Percentiles rank a stretch among this genome's conserved stretches.
phyloP scores from a whole-genome alignment of 2,888 invertebrate species.

The Xylophagus ater region DNA sequence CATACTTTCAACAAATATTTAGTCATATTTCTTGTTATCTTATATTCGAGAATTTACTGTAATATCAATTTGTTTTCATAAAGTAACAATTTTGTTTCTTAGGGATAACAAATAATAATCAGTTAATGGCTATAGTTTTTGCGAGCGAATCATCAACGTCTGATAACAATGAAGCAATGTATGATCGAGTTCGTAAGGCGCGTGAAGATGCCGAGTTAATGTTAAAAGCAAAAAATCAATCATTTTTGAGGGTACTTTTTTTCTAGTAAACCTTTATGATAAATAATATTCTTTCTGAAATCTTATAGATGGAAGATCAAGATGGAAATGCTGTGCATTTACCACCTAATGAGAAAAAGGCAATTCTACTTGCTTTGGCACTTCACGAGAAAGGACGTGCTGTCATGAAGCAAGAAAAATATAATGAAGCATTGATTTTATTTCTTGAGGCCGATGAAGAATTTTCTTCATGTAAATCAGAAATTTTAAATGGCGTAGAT shows the following conservation, averaged over 20 bases:
- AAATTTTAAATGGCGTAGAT: slow-evolving; percentile 55
- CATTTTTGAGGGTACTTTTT: slow-evolving; percentile 21
- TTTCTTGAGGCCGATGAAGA: slow-evolving; percentile 68
- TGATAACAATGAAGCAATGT: slow-evolving; percentile 43
- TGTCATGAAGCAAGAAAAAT: slow-evolving; percentile 53
- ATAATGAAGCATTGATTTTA: slow-evolving; percentile 58
- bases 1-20: too few species aligned
- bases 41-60: too few species aligned
- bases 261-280: background rate
- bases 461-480: slow-evolving; percentile 42
- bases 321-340: slow-evolving; percentile 60
- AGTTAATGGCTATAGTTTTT: slow-evolving; percentile 53
- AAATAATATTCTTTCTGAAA: too few species aligned
- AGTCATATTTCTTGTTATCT: too few species aligned
- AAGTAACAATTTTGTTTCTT: background rate
- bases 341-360: slow-evolving; percentile 55
- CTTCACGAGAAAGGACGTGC: slow-evolving; percentile 68
- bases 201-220: slow-evolving; percentile 46
- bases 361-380: slow-evolving; percentile 64
- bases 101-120: slow-evolving; percentile 52
- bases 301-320: slow-evolving; percentile 62
- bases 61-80: too few species aligned
- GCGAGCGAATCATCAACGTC: slow-evolving; percentile 37
- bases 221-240: slow-evolving; percentile 36
- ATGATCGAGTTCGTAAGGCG: slow-evolving; percentile 45